Conservation (phyloP, 2,888 invertebrate genomes). For the Strigamia crassipes region DNA sequence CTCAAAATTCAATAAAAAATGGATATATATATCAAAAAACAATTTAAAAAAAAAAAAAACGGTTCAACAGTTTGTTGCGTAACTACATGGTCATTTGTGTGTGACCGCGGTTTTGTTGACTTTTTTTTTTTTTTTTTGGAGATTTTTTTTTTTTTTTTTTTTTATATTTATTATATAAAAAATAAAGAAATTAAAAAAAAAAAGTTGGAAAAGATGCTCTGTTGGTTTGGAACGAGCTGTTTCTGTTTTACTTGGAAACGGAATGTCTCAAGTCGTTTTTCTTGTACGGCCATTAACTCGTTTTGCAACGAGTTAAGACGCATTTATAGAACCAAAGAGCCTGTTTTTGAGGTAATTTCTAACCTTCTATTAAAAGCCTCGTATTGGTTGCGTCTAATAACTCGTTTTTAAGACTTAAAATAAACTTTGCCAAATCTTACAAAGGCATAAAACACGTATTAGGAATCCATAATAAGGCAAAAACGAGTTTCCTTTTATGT, state of each 20-base stretch:
- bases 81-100: neutral
- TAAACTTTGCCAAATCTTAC: neutral
- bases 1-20: neutral
- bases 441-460: neutral
- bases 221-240: neutral
- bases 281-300: neutral
- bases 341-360: neutral
- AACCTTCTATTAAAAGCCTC: neutral
- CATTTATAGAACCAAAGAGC: neutral
- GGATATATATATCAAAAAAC: neutral
- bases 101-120: constrained; percentile 6
- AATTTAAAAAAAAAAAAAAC: neutral
- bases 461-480: neutral
- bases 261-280: neutral
- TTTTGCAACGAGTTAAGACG: neutral
- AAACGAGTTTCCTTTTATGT: neutral
- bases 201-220: neutral
- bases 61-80: constrained; percentile 26
- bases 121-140: no score
- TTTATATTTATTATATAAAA: neutral
- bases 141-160: no score
- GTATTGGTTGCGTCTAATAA: neutral
- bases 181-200: no score
- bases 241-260: neutral
- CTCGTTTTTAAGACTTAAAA: neutral